Conservation (phyloP, 2,888 invertebrate species). For the Neuroscelio doddi region DNA sequence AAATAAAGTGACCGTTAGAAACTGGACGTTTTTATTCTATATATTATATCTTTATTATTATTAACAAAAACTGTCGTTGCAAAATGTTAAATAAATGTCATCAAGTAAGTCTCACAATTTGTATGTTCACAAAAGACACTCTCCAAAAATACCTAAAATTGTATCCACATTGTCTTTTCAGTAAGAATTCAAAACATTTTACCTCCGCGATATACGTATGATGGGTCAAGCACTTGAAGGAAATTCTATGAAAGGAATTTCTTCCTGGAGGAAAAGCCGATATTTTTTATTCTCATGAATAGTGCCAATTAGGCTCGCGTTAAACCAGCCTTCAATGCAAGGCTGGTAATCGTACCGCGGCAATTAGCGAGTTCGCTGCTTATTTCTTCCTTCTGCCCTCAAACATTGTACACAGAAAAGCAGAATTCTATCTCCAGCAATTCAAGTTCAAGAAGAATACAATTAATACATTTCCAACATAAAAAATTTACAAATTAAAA, state of each 20-base stretch:
- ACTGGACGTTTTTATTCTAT: no score
- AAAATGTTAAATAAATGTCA: no score
- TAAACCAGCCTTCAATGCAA: constrained; percentile 31
- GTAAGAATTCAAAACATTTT: constrained; percentile 8
- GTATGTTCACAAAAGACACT: no score
- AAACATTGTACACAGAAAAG: constrained; percentile 20
- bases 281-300: constrained; percentile 16
- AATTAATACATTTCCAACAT: constrained; percentile 8
- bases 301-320: constrained; percentile 33
- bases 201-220: not conserved
- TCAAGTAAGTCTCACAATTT: no score
- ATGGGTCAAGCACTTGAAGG: not conserved
- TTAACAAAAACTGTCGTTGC: no score
- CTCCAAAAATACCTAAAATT: no score
- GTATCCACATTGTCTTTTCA: not conserved
- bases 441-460: constrained; percentile 22
- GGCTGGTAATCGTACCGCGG: constrained; percentile 29
- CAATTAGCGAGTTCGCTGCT: constrained; percentile 37
- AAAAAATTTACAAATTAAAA: constrained; percentile 9
- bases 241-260: constrained; percentile 16
- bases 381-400: constrained; percentile 24
- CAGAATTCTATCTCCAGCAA: constrained; percentile 20
- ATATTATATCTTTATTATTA: no score
- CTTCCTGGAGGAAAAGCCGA: constrained; percentile 22
- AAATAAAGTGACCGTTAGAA: no score